Conservation (phyloP, 1,140 invertebrate genomes). For the Nylanderia fulva region DNA sequence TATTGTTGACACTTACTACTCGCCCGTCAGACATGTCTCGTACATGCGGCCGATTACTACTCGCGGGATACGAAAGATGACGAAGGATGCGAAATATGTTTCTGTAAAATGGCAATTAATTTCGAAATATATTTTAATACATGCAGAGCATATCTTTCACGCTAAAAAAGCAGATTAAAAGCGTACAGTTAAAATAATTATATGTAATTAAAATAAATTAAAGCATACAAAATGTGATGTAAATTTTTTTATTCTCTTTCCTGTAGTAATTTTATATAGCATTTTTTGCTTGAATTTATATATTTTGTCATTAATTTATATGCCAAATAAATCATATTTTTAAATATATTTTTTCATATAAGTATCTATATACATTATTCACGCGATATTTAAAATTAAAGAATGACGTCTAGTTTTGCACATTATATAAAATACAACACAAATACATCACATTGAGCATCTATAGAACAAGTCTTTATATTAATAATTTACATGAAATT, state of each 20-base stretch:
- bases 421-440: constrained; percentile 4
- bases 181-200: too few relatives aligned
- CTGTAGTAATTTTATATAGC: neutral
- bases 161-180: neutral
- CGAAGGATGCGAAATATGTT: neutral
- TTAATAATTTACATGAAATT: constrained; percentile 16
- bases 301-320: constrained; percentile 5
- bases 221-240: neutral
- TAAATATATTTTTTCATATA: neutral
- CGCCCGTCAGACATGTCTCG: neutral
- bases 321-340: neutral
- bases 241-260: neutral
- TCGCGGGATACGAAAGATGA: neutral
- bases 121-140: neutral
- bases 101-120: neutral
- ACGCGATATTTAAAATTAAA: neutral
- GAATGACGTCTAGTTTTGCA: neutral
- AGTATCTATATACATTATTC: too few relatives aligned
- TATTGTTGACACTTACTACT: constrained; percentile 12
- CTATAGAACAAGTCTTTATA: constrained; percentile 13
- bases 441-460: neutral
- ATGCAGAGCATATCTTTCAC: neutral
- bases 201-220: constrained; percentile 10
- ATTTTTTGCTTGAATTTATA: neutral
- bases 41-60: neutral